phyloP scores from a whole-genome alignment of 2,797 vertebrate species.

The Cossypha polioptera region DNA sequence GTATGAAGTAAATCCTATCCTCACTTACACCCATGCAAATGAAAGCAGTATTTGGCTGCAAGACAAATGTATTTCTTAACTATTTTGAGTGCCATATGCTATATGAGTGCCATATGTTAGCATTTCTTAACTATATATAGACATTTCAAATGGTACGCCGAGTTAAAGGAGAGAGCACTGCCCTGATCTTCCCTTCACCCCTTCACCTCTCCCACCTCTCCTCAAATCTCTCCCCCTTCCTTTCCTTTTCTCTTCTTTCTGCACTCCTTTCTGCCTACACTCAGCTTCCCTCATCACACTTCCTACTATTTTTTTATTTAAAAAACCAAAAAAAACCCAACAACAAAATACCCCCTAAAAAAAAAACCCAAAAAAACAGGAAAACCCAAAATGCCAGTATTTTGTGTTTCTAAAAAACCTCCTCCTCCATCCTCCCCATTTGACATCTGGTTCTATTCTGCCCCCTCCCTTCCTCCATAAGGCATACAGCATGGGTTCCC shows the following conservation, averaged over 20 bases:
- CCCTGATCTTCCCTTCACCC: background rate
- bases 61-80: conserved; percentile 66
- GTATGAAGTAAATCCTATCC: conserved; percentile 64
- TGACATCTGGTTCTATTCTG: conserved; percentile 13
- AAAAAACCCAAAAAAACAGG: background rate
- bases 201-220: conserved; percentile 18
- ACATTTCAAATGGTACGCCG: background rate
- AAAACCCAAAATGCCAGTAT: background rate
- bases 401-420: conserved; percentile 39
- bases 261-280: background rate
- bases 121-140: conserved; percentile 65
- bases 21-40: conserved; percentile 67
- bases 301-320: conserved; percentile 33
- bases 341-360: background rate
- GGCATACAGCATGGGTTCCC: background rate
- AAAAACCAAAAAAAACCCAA: background rate
- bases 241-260: conserved; percentile 22
- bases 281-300: conserved; percentile 32
- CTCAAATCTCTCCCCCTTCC: background rate
- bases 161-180: conserved; percentile 27
- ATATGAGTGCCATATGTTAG: conserved; percentile 64
- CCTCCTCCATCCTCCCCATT: background rate
- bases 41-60: conserved; percentile 64
- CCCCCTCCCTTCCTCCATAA: background rate
- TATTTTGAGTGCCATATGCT: conserved; percentile 68